phyloP scores from a whole-genome alignment of 2,797 vertebrate genomes.

The Arremon brunneinucha region DNA sequence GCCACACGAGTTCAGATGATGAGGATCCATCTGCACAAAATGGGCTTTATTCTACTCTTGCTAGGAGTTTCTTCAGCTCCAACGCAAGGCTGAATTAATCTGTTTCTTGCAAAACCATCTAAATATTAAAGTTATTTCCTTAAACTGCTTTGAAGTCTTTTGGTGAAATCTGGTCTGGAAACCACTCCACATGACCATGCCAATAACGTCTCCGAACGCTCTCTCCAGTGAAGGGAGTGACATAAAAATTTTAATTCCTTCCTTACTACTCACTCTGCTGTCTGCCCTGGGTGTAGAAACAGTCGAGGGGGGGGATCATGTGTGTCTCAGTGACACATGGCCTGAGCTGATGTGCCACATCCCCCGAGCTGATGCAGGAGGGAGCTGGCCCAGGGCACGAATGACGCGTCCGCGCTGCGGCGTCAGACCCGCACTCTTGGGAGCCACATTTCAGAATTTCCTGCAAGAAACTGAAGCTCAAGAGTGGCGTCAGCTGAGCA shows the following conservation, averaged over 20 bases:
- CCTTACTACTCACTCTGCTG: slow-evolving; percentile 13
- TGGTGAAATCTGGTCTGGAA: slow-evolving; percentile 22
- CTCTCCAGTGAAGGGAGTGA: slow-evolving; percentile 10
- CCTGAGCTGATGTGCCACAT: neutral
- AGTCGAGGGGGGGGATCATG: neutral
- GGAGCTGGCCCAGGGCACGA: neutral
- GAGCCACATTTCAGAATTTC: neutral
- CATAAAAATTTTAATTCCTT: slow-evolving; percentile 38
- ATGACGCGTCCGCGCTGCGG: neutral
- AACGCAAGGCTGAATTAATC: neutral
- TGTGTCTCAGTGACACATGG: neutral
- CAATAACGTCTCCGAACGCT: neutral
- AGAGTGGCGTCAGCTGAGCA: neutral
- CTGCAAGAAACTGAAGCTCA: neutral
- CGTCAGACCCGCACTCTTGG: neutral
- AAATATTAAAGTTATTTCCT: neutral
- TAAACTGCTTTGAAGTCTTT: neutral
- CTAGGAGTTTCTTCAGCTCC: neutral
- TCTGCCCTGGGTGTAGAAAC: neutral
- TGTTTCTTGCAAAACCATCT: neutral
- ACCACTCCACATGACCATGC: neutral
- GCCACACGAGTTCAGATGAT: neutral
- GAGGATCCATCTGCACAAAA: neutral
- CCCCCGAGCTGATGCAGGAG: neutral
- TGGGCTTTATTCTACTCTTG: neutral